phyloP scores from a whole-genome alignment of 2,888 invertebrate species.

The Hyppa rectilinea region DNA sequence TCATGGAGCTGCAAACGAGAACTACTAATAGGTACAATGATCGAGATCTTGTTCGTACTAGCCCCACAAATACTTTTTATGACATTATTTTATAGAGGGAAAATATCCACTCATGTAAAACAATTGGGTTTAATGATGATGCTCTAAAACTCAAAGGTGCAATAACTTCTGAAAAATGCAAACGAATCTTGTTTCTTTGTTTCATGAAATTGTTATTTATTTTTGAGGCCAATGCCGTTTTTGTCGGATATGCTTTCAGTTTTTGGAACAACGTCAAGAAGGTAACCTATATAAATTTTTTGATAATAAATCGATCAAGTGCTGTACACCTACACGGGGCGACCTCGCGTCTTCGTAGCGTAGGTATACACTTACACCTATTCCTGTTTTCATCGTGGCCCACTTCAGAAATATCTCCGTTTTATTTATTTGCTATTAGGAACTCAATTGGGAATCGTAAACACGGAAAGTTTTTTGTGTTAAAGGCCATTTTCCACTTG shows the following conservation, averaged over 20 bases:
- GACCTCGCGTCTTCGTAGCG: slow-evolving; percentile 69
- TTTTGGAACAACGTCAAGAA: slow-evolving; percentile 45
- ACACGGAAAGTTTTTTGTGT: slow-evolving; percentile 67
- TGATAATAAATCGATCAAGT: slow-evolving; percentile 24
- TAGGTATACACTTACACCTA: slow-evolving; percentile 13
- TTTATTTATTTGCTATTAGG: slow-evolving; percentile 72
- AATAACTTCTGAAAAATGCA: slow-evolving; percentile 38
- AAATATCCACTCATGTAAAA: not conserved
- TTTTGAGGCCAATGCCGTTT: slow-evolving; percentile 64
- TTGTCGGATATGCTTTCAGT: slow-evolving; percentile 44
- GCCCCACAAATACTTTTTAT: not conserved
- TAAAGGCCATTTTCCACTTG: too few relatives aligned
- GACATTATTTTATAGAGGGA: not conserved
- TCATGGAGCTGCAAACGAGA: not conserved
- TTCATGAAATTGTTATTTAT: slow-evolving; percentile 47
- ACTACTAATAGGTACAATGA: too few relatives aligned
- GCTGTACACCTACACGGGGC: slow-evolving; percentile 45
- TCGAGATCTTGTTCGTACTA: not conserved
- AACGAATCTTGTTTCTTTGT: slow-evolving; percentile 56
- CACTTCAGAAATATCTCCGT: slow-evolving; percentile 70
- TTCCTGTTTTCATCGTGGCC: slow-evolving; percentile 74
- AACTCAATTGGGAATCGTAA: slow-evolving; percentile 38
- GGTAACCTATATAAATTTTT: slow-evolving; percentile 36
- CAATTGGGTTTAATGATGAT: not conserved
- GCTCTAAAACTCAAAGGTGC: slow-evolving; percentile 22